Percentiles rank a stretch among this genome's conserved stretches.
phyloP scores from a whole-genome alignment of 2,797 vertebrate genomes.

The Falco rusticolus region DNA sequence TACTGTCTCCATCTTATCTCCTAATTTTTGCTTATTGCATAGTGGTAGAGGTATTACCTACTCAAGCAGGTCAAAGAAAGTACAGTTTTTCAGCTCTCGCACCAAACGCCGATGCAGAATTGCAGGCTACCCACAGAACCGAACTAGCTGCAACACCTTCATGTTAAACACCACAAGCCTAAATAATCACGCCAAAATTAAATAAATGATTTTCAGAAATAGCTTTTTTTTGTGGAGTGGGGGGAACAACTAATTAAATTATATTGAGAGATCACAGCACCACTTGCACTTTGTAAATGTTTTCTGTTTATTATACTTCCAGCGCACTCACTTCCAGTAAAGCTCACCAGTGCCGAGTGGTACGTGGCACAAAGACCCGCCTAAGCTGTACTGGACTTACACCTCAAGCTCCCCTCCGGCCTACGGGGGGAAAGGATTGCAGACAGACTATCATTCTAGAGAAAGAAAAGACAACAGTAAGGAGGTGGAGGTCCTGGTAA shows the following conservation, averaged over 20 bases:
- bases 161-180: not conserved
- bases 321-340: not conserved
- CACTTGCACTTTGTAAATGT: not conserved
- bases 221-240: accelerated
- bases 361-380: not conserved
- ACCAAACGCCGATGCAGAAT: not conserved
- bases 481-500: not conserved
- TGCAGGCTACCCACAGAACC: not conserved
- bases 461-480: constrained; percentile 9
- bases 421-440: not conserved
- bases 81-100: not conserved
- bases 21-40: not conserved
- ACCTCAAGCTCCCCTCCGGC: not conserved
- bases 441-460: not conserved
- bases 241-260: not conserved
- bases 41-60: not conserved
- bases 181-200: constrained; percentile 16
- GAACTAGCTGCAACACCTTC: not conserved
- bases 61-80: not conserved
- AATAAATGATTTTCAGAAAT: not conserved
- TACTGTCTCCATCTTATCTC: not conserved
- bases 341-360: not conserved
- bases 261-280: not conserved
- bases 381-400: not conserved
- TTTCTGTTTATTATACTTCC: not conserved